Conservation (phyloP, 2,888 invertebrate genomes). For the Empis livida region DNA sequence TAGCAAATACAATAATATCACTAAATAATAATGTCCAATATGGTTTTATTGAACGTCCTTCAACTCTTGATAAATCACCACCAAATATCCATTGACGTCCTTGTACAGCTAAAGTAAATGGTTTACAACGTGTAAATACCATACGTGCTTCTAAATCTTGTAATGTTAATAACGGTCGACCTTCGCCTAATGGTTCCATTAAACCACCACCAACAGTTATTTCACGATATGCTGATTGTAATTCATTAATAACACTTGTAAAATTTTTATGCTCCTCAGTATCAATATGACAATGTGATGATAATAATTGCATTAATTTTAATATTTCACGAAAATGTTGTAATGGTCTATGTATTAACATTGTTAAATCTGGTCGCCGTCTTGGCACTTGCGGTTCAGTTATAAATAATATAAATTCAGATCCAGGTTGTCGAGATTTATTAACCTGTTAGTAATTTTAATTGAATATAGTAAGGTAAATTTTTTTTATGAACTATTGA, state of each 20-base stretch:
- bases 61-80: conserved; percentile 69
- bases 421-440: conserved; percentile 58
- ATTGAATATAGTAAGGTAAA: not conserved
- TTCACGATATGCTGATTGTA: conserved; percentile 59
- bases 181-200: conserved; percentile 76
- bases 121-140: conserved; percentile 85
- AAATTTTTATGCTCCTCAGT: conserved; percentile 36
- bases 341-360: conserved; percentile 70
- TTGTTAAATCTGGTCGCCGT: conserved; percentile 70
- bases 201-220: conserved; percentile 72
- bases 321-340: conserved; percentile 62
- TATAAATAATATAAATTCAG: conserved; percentile 67
- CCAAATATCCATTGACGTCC: conserved; percentile 85
- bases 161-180: conserved; percentile 64
- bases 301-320: conserved; percentile 44
- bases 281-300: conserved; percentile 34
- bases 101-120: conserved; percentile 69
- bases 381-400: conserved; percentile 70
- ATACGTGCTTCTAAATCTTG: conserved; percentile 76
- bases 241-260: conserved; percentile 31
- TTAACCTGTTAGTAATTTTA: conserved; percentile 39
- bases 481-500: not conserved
- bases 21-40: conserved; percentile 79
- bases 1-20: conserved; percentile 73
- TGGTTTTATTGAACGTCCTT: conserved; percentile 66